Conservation (phyloP, 92 coral and sea anemone genomes). For the Porites cylindrica region DNA sequence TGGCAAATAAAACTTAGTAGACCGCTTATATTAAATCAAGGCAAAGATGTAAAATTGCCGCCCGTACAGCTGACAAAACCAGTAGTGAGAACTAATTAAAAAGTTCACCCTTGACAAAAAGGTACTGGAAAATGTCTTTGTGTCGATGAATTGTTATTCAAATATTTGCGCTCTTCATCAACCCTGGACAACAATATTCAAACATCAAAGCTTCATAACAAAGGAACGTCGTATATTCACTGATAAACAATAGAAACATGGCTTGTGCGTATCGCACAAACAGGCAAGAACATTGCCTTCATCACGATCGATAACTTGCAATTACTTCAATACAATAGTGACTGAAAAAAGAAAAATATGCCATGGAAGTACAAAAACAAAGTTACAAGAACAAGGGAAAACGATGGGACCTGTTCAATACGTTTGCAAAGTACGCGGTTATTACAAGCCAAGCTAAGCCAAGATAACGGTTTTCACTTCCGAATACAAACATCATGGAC, state of each 20-base stretch:
- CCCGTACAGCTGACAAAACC: background rate
- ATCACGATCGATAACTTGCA: conserved; percentile 20
- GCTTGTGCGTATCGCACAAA: background rate
- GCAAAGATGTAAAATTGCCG: background rate
- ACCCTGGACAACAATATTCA: conserved; percentile 15
- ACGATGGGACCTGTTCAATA: background rate
- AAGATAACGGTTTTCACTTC: background rate
- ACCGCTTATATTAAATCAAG: background rate
- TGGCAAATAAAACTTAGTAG: background rate
- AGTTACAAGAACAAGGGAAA: background rate
- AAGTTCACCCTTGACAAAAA: background rate
- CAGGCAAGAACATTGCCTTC: background rate
- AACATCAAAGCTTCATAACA: background rate
- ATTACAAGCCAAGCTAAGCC: background rate
- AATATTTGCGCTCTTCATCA: conserved; percentile 16
- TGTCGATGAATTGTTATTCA: conserved; percentile 31
- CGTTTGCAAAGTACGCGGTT: background rate
- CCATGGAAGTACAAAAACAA: background rate
- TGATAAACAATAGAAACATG: background rate
- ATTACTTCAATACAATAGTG: background rate
- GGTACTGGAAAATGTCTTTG: background rate
- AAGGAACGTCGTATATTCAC: conserved; percentile 1
- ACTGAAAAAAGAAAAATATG: background rate
- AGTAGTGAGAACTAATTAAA: background rate
- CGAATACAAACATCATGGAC: background rate